Evolutionary conservation across 1,140 invertebrate genomes (phyloP).

Genomic region (Pogonomyrmex californicus): DNA sequence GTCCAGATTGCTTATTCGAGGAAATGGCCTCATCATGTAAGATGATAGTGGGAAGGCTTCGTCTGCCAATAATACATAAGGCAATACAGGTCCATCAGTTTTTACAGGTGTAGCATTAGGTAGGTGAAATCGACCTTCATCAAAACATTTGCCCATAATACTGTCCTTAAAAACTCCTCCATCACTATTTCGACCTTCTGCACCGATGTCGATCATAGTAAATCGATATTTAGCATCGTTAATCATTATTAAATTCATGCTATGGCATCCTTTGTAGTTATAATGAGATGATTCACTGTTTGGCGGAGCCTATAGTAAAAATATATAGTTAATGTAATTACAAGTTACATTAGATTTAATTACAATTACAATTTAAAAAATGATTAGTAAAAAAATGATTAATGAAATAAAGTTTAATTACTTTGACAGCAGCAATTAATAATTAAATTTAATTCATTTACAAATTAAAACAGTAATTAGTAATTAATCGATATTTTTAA

Average conservation of each 20-base stretch:
- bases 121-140: too few species aligned
- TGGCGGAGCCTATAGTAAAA: background rate
- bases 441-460: too few species aligned
- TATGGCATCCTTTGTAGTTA: constrained; percentile 20
- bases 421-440: too few species aligned
- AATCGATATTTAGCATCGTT: background rate
- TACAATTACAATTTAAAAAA: background rate
- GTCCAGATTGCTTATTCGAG: background rate
- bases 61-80: background rate
- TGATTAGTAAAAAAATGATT: background rate
- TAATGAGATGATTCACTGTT: background rate
- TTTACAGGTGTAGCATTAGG: background rate
- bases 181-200: constrained; percentile 23
- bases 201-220: background rate
- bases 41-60: constrained; percentile 6
- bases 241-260: constrained; percentile 17
- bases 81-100: background rate
- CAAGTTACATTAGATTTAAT: constrained; percentile 3
- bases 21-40: constrained; percentile 8
- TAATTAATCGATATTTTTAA: too few species aligned
- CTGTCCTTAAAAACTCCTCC: background rate
- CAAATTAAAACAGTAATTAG: too few species aligned
- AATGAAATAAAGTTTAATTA: too few species aligned
- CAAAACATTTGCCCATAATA: background rate
- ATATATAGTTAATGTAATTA: too few species aligned